These are phyloP conservation scores for Synergus itoensis DNA, from an alignment of 2,888 invertebrate genomes.

Conservation along the genomic window DNA sequence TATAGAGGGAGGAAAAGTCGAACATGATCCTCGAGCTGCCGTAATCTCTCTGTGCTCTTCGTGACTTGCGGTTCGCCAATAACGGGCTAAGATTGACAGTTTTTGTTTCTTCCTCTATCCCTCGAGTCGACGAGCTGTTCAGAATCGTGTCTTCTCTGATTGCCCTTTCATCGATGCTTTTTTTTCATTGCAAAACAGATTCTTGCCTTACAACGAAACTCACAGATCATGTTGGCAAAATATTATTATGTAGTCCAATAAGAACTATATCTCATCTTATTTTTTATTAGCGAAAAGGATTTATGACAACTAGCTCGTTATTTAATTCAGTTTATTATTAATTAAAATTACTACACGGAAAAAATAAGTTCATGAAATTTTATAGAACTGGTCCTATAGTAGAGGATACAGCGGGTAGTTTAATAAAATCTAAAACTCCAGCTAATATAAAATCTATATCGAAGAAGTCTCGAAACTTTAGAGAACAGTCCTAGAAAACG, in stretches of 20 bases:
- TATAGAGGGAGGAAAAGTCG: slow-evolving; percentile 46
- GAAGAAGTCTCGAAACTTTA: no score
- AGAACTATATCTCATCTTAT: neutral
- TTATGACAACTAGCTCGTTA: no score
- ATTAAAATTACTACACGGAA: no score
- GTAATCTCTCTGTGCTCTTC: slow-evolving; percentile 63
- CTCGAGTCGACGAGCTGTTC: slow-evolving; percentile 17
- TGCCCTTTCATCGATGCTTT: neutral
- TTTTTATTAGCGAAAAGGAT: no score
- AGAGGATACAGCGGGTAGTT: no score
- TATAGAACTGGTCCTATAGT: no score
- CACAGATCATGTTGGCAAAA: slow-evolving; percentile 1
- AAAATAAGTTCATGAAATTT: no score
- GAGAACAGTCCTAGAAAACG: no score
- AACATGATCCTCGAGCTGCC: slow-evolving; percentile 58
- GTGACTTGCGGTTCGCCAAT: slow-evolving; percentile 51
- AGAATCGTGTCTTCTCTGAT: neutral
- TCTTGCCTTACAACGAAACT: neutral
- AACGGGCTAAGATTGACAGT: slow-evolving; percentile 54
- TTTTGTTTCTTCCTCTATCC: slow-evolving; percentile 46
- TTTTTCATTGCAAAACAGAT: neutral
- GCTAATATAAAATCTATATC: no score
- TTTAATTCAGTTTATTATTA: no score
- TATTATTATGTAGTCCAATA: neutral
- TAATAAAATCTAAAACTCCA: no score